Base-by-base conservation (phyloP, 1,140 invertebrate genomes). In the Lycorma delicatula region DNA sequence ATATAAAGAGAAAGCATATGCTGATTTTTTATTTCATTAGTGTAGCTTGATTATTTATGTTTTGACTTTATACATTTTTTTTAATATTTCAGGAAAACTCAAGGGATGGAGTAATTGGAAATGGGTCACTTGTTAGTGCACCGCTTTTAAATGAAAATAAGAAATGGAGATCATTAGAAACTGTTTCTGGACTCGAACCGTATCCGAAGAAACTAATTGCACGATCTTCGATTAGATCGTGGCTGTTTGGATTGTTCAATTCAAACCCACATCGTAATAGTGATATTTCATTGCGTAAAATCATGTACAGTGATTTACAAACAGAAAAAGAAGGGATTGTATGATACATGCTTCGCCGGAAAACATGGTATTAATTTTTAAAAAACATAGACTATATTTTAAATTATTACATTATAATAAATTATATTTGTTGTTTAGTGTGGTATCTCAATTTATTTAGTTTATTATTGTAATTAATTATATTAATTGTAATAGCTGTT, bases 121-220 rank as follows among this genome's bases (percentile, higher is more conserved):
- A 67, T 72, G 74, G 71, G 68, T 70, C 70, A 73, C 74, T 72
- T 71, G 72, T 66, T 65, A 51, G 71, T 68, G 50, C 71, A 64
- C 73, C 72, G 16, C 66, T 63, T 60, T 68, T 65, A 72, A 71
- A 81, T 60, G 72, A 78, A 66, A 70, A 79, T 22, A 86, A 87
- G 70, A 78, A 83, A 64, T 89, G 86, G 82, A 81, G 79, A 62
- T 89, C 87, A n/a, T 72, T 89, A 22, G 86, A 89, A 74, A 64
- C 66, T 20, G 64, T 70, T 9, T 79, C 81, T 61, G 74, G 84
- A 20, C 38, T 29, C 5, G 77, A 75, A 65, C 74, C 67, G 65
- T 79, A 66, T 64, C 71, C 68, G 64, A 74, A 64, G 56, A 68
- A 63, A 38, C 56, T 70, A 62, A 68, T 44, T 16, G 69, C 54